These are phyloP conservation scores for Drosophila anomalipes DNA, from an alignment of 2,888 invertebrate species.

Conservation along the genomic window DNA sequence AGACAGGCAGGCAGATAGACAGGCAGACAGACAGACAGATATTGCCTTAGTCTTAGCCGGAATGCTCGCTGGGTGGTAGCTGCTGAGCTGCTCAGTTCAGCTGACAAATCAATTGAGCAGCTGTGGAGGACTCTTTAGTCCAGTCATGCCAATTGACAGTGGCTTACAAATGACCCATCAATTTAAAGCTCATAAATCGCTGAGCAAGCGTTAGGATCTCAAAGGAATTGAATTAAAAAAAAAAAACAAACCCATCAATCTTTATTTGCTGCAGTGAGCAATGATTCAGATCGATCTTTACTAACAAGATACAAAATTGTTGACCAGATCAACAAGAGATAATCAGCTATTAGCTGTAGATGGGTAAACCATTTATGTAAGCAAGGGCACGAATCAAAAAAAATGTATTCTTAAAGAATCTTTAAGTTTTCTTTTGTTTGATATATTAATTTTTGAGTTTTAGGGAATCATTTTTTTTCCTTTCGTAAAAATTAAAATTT, in stretches of 20 bases:
- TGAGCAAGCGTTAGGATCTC: conserved; percentile 15
- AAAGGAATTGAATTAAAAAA: conserved; percentile 8
- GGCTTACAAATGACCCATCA: conserved; percentile 64
- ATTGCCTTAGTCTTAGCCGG: conserved; percentile 20
- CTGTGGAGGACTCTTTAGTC: conserved; percentile 28
- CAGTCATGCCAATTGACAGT: conserved; percentile 54
- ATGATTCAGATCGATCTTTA: conserved; percentile 18
- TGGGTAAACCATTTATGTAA: not conserved
- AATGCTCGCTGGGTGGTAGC: conserved; percentile 44
- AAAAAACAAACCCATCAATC: conserved; percentile 53
- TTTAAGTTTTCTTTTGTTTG: not conserved
- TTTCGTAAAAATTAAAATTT: not conserved
- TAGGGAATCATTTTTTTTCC: accelerated
- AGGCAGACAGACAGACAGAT: conserved; percentile 16
- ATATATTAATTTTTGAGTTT: not conserved
- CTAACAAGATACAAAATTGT: conserved; percentile 1
- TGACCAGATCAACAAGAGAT: not conserved
- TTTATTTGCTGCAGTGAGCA: conserved; percentile 18
- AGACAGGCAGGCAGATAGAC: conserved; percentile 3
- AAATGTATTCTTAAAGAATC: not conserved
- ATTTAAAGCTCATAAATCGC: conserved; percentile 67
- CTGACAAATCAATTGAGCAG: conserved; percentile 70
- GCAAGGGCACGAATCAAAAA: not conserved
- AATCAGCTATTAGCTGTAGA: not conserved
- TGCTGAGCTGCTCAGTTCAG: conserved; percentile 34